Base-by-base conservation (phyloP, 2,888 invertebrate species). In the Euplexia lucipara region DNA sequence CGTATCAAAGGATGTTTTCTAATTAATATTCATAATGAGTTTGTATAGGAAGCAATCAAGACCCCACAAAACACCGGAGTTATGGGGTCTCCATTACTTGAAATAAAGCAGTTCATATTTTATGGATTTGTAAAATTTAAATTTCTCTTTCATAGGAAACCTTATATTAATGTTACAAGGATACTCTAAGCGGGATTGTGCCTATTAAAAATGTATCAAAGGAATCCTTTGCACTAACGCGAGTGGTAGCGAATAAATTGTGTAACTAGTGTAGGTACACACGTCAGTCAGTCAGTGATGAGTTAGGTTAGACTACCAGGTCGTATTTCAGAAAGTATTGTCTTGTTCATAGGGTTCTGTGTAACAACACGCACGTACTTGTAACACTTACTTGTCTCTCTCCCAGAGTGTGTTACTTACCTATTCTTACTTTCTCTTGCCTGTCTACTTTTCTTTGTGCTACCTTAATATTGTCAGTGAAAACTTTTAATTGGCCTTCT, bases 101-200 rank as follows among this genome's bases (percentile, higher is more conserved):
- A 65, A 75, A 74, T 70, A 51, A 70, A 70, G 20, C 42, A 62
- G 57, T 78, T 70, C 61, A 78, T 85, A 74, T 74, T 78, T 83
- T 75, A 85, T 79, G 74, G 74, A 79, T 80, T 70, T 69, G 65
- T 67, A 65, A 79, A 78, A 80, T 80, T 54, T 65, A 73, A 81
- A 81, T 81, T 77, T 81, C 70, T 61, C 71, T 69, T 79, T 74
- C 77, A 67, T 73, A 53, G 20, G 61, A 54, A 80, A 81, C 67
- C 81, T 82, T 45, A 57, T 69, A 74, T 82, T 75, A 83, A 82
- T 82, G 62, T 82, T 79, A 79, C 58, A 82, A 78, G 58, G 67
- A 70, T 53, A 62, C 44, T 74, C 30, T 54, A 41, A 74, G 61
- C 22, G 37, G 51, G 62, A 66, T 77, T 54, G 63, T 58, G 52